Base-by-base conservation (phyloP, 2,888 invertebrate species). In the Megamerina dolium region DNA sequence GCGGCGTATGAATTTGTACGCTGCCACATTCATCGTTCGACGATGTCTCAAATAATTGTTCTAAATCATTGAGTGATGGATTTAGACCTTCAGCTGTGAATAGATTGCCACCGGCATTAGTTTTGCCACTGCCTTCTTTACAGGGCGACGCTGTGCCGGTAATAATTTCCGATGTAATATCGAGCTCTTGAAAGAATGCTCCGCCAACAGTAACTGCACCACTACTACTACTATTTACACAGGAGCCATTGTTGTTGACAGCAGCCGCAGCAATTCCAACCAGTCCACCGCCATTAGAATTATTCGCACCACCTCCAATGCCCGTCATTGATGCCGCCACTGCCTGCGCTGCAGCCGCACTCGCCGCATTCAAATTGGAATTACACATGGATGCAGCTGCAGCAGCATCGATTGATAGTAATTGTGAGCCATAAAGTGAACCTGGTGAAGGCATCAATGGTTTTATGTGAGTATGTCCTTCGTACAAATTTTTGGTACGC, bases 81-180 rank as follows among this genome's bases (percentile, higher is more conserved):
- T 87, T 87, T 26, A 95, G 78, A 20, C 94, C 94, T 73, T 91
- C 88, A 57, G 83, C 87, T 32, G 90, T 90, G 65, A 84, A 90
- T 26, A 91, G 75, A 69, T 87, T 70, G 8, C 63, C 65, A 16
- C 64, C 63, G 21, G 57, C 55, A 13, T 56, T 52, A 38, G 55
- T 57, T 43, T 70, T 66, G n/a, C n/a, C n/a, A n/a, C n/a, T n/a
- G 1, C 58, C 47, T 34, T 68, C 67, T 46, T 70, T 70, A 48
- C 64, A 60, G 17, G 65, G 65, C 4, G 64, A 60, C 23, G 61
- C 42, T 3, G 48, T 48, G 3, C 49, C 39, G 10, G 61, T 55
- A 38, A 46, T 40, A 12, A 43, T 47, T 40, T 61, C 63, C 1
- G 61, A 57, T 41, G 64, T 63, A 23, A 64, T 64, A 18, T 63